A percentile compares a stretch with the other conserved stretches of the same genome.
These are phyloP conservation scores for Caenorhabditis elegans DNA, from an alignment of 1,140 invertebrate species.

Conservation along the genomic window DNA sequence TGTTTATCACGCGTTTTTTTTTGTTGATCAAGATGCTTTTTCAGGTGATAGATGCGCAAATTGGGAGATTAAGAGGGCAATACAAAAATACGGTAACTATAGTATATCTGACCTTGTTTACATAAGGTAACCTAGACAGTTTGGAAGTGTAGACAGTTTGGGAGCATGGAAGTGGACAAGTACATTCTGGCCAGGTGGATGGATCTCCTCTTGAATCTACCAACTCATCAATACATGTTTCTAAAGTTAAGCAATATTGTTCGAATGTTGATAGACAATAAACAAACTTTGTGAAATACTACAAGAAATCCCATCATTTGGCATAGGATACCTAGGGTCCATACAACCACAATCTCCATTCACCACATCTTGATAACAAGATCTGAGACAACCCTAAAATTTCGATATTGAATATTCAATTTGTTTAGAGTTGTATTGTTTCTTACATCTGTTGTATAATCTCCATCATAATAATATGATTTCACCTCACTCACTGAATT, in stretches of 20 bases:
- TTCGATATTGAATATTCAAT: neutral
- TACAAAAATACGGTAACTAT: too few species aligned
- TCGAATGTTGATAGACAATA: neutral
- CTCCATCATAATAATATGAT: slow-evolving; percentile 10
- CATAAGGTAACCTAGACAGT: neutral
- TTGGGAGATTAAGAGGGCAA: too few species aligned
- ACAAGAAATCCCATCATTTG: slow-evolving; percentile 9
- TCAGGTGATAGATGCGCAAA: too few species aligned
- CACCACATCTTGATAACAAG: slow-evolving; percentile 47
- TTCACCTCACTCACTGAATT: neutral
- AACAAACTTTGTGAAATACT: slow-evolving; percentile 20
- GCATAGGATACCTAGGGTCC: slow-evolving; percentile 44
- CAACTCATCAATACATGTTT: slow-evolving; percentile 34
- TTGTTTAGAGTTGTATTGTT: too few species aligned
- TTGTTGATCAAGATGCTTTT: too few species aligned
- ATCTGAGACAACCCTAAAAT: slow-evolving; percentile 44
- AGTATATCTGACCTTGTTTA: neutral
- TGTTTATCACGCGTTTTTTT: too few species aligned
- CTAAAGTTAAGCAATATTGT: neutral
- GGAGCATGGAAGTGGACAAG: slow-evolving; percentile 42
- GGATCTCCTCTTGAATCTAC: slow-evolving; percentile 38
- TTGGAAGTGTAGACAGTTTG: slow-evolving; percentile 18
- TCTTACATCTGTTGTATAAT: slow-evolving; percentile 1
- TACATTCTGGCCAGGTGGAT: slow-evolving; percentile 36
- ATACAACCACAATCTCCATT: slow-evolving; percentile 39